Evolutionary conservation across 2,113 vertebrate genomes (phyloP).

Genomic region (Chaetodon auriga): DNA sequence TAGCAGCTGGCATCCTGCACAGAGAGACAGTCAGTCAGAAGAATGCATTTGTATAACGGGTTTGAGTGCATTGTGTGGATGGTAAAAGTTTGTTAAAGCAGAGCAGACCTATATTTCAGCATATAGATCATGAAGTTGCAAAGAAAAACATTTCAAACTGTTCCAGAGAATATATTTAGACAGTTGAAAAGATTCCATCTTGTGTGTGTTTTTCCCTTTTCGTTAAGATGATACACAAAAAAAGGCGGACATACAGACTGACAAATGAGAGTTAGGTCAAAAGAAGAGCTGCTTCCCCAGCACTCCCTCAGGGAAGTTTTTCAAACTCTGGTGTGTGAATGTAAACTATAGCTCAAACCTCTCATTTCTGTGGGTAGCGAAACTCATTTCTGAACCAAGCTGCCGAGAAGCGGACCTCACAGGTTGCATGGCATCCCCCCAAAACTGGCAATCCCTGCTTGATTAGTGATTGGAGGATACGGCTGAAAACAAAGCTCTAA

Average conservation of each 20-base stretch:
- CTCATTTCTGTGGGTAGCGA: constrained; percentile 11
- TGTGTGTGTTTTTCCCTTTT: not conserved
- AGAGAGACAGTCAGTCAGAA: constrained; percentile 32
- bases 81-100: not conserved
- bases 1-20: constrained; percentile 87
- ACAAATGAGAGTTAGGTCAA: constrained; percentile 31
- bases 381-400: constrained; percentile 16
- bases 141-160: constrained; percentile 15
- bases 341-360: constrained; percentile 31
- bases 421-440: constrained; percentile 18
- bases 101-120: not conserved
- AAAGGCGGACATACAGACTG: not conserved
- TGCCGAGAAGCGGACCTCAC: constrained; percentile 46
- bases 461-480: constrained; percentile 48
- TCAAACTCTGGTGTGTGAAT: constrained; percentile 27
- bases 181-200: constrained; percentile 8
- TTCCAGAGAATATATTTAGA: not conserved
- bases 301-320: constrained; percentile 1
- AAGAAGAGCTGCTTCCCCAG: constrained; percentile 10
- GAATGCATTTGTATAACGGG: not conserved
- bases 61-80: not conserved
- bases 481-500: constrained; percentile 23
- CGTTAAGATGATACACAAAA: constrained; percentile 7
- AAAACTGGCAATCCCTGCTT: constrained; percentile 35
- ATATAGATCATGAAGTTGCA: not conserved